phyloP scores from a whole-genome alignment of 2,888 invertebrate species.

The Julus scanicus region DNA sequence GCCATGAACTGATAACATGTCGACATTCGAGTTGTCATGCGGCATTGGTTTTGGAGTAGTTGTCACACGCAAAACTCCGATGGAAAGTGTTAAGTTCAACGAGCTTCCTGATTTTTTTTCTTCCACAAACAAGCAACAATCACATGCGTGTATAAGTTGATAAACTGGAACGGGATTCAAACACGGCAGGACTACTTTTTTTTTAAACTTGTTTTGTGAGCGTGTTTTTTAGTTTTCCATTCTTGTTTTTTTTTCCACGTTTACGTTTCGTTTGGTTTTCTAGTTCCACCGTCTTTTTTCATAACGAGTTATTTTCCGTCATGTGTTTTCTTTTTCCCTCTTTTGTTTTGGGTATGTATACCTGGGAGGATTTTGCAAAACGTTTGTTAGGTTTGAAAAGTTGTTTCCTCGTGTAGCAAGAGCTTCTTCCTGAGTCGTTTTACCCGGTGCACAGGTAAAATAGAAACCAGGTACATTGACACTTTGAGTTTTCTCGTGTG shows the following conservation, averaged over 20 bases:
- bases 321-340: not conserved
- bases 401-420: not conserved
- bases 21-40: not conserved
- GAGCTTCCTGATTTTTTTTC: conserved; percentile 12
- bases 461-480: conserved; percentile 27
- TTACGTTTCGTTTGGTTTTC: not conserved
- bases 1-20: not conserved
- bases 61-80: not conserved
- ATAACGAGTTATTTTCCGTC: not conserved
- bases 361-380: not conserved
- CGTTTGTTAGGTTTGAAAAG: not conserved
- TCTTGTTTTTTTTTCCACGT: not conserved
- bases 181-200: not conserved
- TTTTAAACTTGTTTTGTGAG: not conserved
- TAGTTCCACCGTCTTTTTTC: not conserved
- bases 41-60: not conserved
- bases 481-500: not conserved
- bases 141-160: not conserved
- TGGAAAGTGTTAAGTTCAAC: not conserved
- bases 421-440: not conserved
- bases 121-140: not conserved
- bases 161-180: not conserved
- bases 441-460: not conserved
- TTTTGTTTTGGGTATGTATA: not conserved
- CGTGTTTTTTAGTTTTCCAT: not conserved